Evolutionary conservation across 1,140 invertebrate species (phyloP).

Genomic region (Drosophila cardini): DNA sequence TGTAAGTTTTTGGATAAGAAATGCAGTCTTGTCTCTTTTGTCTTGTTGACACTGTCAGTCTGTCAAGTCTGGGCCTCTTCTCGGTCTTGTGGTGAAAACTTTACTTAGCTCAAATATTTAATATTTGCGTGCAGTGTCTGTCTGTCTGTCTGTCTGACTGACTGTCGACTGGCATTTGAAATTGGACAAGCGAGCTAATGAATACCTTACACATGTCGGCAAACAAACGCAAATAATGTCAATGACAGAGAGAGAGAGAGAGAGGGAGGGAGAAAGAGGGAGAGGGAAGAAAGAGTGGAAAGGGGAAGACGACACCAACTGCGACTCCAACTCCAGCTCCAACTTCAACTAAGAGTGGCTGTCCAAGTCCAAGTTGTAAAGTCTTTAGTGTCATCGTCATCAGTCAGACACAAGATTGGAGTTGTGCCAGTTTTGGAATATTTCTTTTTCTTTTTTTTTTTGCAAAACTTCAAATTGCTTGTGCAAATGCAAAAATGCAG

Average conservation of each 20-base stretch:
- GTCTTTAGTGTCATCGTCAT: slow-evolving; percentile 46
- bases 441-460: no score
- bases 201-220: slow-evolving; percentile 82
- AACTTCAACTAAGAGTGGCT: slow-evolving; percentile 38
- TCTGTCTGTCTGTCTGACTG: slow-evolving; percentile 2
- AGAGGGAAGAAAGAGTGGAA: not conserved
- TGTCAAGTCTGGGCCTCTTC: not conserved
- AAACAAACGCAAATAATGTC: slow-evolving; percentile 82
- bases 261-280: not conserved
- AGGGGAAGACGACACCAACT: not conserved
- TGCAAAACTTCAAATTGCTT: slow-evolving; percentile 7
- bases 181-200: slow-evolving; percentile 75
- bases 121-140: slow-evolving; percentile 71
- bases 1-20: slow-evolving; percentile 73
- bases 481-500: slow-evolving; percentile 45
- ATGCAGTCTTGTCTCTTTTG: slow-evolving; percentile 5
- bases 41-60: slow-evolving; percentile 59
- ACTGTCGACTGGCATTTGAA: slow-evolving; percentile 67
- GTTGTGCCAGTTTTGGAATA: slow-evolving; percentile 53
- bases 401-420: slow-evolving; percentile 32
- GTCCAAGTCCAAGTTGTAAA: slow-evolving; percentile 43
- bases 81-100: slow-evolving; percentile 65
- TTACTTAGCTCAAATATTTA: slow-evolving; percentile 70
- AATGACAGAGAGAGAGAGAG: slow-evolving; percentile 34
- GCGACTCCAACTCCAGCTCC: not conserved